These are phyloP conservation scores for Mionectes olivaceus DNA, from an alignment of 2,797 vertebrate species.

Conservation along the genomic window DNA sequence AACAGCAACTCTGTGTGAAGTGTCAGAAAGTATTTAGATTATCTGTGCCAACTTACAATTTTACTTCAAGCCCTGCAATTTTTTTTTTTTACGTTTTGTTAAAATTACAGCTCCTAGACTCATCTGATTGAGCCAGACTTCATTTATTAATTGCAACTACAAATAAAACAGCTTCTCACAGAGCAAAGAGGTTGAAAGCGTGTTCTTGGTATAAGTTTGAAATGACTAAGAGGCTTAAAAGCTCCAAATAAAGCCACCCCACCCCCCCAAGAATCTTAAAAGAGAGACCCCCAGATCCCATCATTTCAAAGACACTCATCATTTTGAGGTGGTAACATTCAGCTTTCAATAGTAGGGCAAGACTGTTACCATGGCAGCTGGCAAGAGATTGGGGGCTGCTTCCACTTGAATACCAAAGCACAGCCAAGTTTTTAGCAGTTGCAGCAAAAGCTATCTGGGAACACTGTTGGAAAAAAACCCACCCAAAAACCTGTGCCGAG, in stretches of 20 bases:
- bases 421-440: constrained; percentile 49
- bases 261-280: accelerated
- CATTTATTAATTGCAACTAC: constrained; percentile 2
- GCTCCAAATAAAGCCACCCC: not conserved
- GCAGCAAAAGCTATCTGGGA: constrained; percentile 30
- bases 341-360: not conserved
- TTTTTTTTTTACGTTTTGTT: not conserved
- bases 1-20: not conserved
- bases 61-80: not conserved
- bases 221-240: not conserved
- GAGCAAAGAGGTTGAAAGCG: not conserved
- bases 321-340: not conserved
- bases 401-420: constrained; percentile 40
- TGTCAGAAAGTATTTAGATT: constrained; percentile 7
- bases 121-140: not conserved
- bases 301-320: not conserved
- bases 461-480: not conserved
- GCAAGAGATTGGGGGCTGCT: constrained; percentile 24
- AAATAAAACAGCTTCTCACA: not conserved
- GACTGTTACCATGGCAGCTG: constrained; percentile 57
- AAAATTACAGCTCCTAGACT: not conserved
- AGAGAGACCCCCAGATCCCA: not conserved
- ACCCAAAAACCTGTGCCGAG: constrained; percentile 5
- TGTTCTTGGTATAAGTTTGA: not conserved
- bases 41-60: not conserved